These are phyloP conservation scores for Sarcophaga peregrina DNA, from an alignment of 1,140 invertebrate genomes.

Conservation along the genomic window DNA sequence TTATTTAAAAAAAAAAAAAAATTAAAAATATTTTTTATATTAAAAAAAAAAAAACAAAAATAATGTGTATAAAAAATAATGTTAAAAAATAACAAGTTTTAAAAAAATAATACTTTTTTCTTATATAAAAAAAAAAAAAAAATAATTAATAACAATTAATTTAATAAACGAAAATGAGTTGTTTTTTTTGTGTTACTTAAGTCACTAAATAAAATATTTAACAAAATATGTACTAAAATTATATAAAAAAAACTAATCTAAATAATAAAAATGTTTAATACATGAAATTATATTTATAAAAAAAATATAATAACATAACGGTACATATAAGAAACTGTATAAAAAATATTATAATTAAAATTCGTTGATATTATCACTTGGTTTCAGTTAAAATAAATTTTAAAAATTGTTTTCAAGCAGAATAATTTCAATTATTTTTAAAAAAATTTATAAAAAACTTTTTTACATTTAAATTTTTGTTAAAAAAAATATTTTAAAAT, in stretches of 20 bases:
- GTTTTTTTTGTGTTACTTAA: neutral
- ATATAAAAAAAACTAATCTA: conserved; percentile 16
- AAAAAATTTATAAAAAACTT: too few species aligned
- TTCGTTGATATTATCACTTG: conserved; percentile 47
- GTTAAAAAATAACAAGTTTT: too few species aligned
- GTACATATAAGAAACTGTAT: conserved; percentile 8
- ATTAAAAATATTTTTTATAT: neutral
- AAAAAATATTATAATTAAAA: conserved; percentile 31
- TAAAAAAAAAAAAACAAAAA: too few species aligned
- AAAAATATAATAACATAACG: neutral
- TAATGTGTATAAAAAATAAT: too few species aligned
- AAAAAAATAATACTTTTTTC: too few species aligned
- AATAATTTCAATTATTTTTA: too few species aligned
- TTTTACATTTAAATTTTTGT: too few species aligned
- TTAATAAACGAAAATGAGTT: conserved; percentile 1
- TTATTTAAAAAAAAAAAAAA: neutral
- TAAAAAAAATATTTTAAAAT: too few species aligned
- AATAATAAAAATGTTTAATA: neutral
- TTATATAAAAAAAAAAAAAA: too few species aligned
- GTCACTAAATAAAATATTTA: neutral
- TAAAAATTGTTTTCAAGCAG: too few species aligned
- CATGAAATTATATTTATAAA: neutral
- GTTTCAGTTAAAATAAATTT: neutral
- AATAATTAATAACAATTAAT: too few species aligned
- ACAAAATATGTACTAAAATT: neutral